These are phyloP conservation scores for Seriola quinqueradiata DNA, from an alignment of 2,113 vertebrate genomes.

Conservation along the genomic window DNA sequence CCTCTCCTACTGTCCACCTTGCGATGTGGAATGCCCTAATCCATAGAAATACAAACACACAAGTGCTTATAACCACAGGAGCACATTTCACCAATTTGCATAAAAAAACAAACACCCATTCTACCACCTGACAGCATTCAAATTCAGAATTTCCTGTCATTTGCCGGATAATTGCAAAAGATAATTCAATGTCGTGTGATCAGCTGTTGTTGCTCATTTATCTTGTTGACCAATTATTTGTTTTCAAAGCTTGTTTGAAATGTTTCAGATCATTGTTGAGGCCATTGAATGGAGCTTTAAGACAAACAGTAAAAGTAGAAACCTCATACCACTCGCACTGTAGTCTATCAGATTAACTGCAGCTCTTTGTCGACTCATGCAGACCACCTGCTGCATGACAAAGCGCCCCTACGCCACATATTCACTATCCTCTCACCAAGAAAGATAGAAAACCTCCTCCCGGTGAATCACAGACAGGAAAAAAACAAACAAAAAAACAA, in stretches of 20 bases:
- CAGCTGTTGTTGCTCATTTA: constrained; percentile 10
- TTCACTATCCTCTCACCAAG: constrained; percentile 58
- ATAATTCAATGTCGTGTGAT: background rate
- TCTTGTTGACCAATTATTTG: constrained; percentile 29
- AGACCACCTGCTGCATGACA: constrained; percentile 79
- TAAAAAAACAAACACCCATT: constrained; percentile 27
- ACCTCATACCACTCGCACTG: constrained; percentile 51
- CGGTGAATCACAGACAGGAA: constrained; percentile 45
- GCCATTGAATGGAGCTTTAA: constrained; percentile 24
- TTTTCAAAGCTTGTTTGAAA: constrained; percentile 46
- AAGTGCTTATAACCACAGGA: constrained; percentile 59
- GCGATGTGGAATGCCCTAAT: constrained; percentile 76
- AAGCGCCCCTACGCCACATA: constrained; percentile 56
- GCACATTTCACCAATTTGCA: constrained; percentile 49
- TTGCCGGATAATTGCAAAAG: constrained; percentile 20
- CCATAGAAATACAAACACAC: constrained; percentile 51
- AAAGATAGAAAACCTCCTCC: constrained; percentile 63
- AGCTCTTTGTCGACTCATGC: constrained; percentile 66
- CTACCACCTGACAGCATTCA: background rate
- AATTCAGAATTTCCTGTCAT: constrained; percentile 7
- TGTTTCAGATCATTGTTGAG: constrained; percentile 32
- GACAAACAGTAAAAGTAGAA: constrained; percentile 39
- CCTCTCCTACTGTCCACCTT: constrained; percentile 73
- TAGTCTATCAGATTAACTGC: constrained; percentile 64
- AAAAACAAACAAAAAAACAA: constrained; percentile 32